Conservation (phyloP, 2,888 invertebrate species). For the Frankliniella intonsa region DNA sequence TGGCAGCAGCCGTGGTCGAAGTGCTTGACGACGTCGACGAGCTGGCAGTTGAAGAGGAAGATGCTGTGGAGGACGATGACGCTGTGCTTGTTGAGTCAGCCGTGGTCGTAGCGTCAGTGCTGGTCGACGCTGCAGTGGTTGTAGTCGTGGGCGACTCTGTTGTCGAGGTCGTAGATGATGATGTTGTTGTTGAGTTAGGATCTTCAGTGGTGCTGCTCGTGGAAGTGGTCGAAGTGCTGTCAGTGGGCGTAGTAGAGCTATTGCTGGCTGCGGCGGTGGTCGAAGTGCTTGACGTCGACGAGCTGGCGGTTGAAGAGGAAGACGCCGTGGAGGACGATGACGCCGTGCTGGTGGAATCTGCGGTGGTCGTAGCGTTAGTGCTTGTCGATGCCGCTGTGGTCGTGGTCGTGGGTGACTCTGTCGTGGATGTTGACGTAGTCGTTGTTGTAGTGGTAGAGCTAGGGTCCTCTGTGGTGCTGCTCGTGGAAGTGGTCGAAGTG, state of each 20-base stretch:
- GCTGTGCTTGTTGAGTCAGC: too few species aligned
- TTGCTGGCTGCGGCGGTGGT: neutral
- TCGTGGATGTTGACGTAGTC: neutral
- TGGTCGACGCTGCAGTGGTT: neutral
- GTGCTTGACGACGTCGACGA: neutral
- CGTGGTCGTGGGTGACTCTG: neutral
- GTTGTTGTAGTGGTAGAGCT: neutral
- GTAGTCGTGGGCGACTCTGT: neutral
- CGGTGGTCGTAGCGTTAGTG: neutral
- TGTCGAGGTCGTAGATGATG: neutral
- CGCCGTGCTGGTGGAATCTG: neutral
- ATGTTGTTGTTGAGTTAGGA: neutral
- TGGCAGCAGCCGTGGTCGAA: neutral
- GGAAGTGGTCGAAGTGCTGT: neutral
- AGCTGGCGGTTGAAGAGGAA: neutral
- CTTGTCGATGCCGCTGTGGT: neutral
- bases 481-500: neutral
- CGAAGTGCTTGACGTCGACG: neutral
- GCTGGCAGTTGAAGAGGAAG: too few species aligned
- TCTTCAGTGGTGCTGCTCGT: neutral
- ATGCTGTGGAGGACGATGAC: too few species aligned
- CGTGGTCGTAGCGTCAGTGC: neutral
- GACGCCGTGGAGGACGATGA: neutral
- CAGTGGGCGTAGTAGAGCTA: neutral
- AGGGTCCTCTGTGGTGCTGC: neutral